Evolutionary conservation across 2,113 vertebrate genomes (phyloP).

Genomic region (Elaphurus davidianus): DNA sequence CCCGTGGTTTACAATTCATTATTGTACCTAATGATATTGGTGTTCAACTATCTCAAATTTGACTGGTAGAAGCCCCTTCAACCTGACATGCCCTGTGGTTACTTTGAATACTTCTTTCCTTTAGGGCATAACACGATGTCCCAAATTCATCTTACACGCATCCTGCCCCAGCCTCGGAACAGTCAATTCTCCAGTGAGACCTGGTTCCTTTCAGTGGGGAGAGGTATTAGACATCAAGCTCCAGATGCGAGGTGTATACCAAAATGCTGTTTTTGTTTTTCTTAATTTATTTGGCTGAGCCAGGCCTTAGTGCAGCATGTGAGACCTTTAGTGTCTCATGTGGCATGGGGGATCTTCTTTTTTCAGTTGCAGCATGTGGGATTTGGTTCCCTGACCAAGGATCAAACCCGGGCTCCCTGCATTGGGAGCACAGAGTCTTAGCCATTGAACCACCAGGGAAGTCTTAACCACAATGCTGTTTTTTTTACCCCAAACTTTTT

Average conservation of each 20-base stretch:
- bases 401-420: too few relatives aligned
- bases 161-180: background rate
- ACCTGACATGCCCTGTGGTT: background rate
- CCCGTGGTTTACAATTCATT: background rate
- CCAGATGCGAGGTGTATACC: background rate
- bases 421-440: too few relatives aligned
- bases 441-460: too few relatives aligned
- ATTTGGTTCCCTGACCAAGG: too few relatives aligned
- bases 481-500: background rate
- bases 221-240: background rate
- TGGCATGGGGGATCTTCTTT: too few relatives aligned
- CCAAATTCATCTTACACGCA: background rate
- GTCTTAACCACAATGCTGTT: background rate
- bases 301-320: too few relatives aligned
- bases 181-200: background rate
- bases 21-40: background rate
- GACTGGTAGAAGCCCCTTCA: background rate
- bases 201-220: background rate
- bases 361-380: too few relatives aligned
- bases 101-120: background rate
- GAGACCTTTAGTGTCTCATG: too few relatives aligned
- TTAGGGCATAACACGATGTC: background rate
- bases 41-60: background rate
- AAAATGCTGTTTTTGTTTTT: too few relatives aligned
- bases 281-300: too few relatives aligned